Evolutionary conservation across 2,888 invertebrate species (phyloP), one percentile per base, ranked within the genome.

Genomic region (Fabriciana adippe): DNA sequence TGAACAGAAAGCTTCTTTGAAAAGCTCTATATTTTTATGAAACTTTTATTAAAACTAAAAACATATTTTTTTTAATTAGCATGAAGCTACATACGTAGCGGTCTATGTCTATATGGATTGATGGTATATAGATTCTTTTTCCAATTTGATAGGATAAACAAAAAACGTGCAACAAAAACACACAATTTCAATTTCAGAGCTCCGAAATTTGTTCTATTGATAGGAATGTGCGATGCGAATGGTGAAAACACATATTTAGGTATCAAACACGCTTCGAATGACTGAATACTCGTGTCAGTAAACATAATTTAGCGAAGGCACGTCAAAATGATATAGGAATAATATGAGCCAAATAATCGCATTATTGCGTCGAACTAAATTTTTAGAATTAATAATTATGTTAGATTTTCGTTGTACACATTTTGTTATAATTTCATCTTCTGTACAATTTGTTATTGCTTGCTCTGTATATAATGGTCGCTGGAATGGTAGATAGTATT

Each of bases 161-260:
- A 59, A 54, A 59, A 59, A 26, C 47, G 26, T 26, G 26, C 48
- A 57, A 47, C 51, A 51, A 51, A 48, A 61, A 18, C 53, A 18
- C 35, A 61, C 50, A 61, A 61, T 61, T 61, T 53, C 61, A 61
- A 61, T 61, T 61, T 61, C 53, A 13, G 16, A 21, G 61, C 41
- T 61, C 15, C 51, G 51, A 51, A 61, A 48, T 59, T 59, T 51
- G 61, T 61, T 53, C 50, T 61, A 53, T 61, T 61, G 53, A 61
- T 61, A 51, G 53, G 14, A 51, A 51, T 41, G 35, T 51, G 18
- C 14, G 50, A 61, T 51, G 6, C 6, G 50, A 11, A 41, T 41
- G 35, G n/a, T 11, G 26, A 59, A 47, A 47, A 14, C 47, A 47
- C 21, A 21, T 21, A 57, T 45, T 57, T 57, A 57, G 45, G 18